These are phyloP conservation scores for Pogoniulus pusillus DNA, from an alignment of 2,797 vertebrate genomes.

Conservation along the genomic window DNA sequence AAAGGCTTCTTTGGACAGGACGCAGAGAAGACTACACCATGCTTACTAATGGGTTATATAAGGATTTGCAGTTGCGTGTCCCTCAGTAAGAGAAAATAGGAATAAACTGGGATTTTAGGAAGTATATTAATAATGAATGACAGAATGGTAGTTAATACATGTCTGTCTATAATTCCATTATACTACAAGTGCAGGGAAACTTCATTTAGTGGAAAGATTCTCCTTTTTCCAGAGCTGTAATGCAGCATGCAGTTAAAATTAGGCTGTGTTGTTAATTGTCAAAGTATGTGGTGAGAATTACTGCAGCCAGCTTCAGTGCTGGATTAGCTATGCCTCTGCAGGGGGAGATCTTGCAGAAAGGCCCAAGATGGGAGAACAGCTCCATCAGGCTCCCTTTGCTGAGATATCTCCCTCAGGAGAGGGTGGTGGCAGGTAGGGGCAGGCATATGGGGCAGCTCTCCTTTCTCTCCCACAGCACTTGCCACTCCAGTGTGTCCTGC, in stretches of 20 bases:
- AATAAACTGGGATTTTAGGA: slow-evolving; percentile 49
- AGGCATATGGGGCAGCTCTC: rapidly evolving
- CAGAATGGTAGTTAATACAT: slow-evolving; percentile 36
- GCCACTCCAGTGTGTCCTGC: rapidly evolving
- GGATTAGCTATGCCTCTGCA: slow-evolving; percentile 39
- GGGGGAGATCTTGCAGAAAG: background rate
- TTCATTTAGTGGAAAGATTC: slow-evolving; percentile 30
- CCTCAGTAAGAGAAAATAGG: slow-evolving; percentile 24
- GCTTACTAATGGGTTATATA: slow-evolving; percentile 31
- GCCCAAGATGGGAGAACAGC: background rate
- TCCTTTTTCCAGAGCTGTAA: slow-evolving; percentile 51
- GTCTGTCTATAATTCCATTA: slow-evolving; percentile 29
- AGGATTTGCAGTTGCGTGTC: slow-evolving; percentile 36
- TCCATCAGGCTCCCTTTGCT: background rate
- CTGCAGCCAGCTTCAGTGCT: slow-evolving; percentile 35
- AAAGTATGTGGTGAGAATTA: background rate
- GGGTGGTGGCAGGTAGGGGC: background rate
- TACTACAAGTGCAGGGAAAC: slow-evolving; percentile 18
- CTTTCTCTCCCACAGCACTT: background rate
- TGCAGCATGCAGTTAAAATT: slow-evolving; percentile 45
- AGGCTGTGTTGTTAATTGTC: slow-evolving; percentile 33
- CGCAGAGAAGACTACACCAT: background rate
- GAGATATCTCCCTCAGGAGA: background rate
- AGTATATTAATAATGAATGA: slow-evolving; percentile 12
- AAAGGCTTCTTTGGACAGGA: background rate